A percentile compares a stretch with the other conserved stretches of the same genome.
Conservation (phyloP, 1,140 invertebrate genomes). For the Drosophila bocqueti region DNA sequence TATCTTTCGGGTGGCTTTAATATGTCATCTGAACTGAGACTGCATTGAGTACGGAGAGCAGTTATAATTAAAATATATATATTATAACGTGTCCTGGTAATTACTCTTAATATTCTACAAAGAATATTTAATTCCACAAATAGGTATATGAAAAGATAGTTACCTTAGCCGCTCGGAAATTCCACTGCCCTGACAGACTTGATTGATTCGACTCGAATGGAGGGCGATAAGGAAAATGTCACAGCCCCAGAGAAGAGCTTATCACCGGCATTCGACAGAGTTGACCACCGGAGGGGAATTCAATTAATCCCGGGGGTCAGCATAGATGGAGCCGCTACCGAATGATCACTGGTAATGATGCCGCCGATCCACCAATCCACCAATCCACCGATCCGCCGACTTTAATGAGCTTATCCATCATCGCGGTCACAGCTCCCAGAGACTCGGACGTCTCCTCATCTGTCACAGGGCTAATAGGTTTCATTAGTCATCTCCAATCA, state of each 20-base stretch:
- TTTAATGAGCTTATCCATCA: conserved; percentile 83
- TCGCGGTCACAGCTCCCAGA: conserved; percentile 46
- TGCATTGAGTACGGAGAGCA: not conserved
- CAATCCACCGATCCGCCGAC: conserved; percentile 12
- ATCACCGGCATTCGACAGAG: conserved; percentile 16
- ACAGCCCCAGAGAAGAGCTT: conserved; percentile 13
- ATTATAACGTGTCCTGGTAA: too few species aligned
- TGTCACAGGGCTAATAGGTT: conserved; percentile 81
- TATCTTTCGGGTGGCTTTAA: not conserved
- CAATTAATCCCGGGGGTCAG: conserved; percentile 66
- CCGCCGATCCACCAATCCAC: conserved; percentile 5
- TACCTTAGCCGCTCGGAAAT: not conserved
- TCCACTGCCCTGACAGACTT: conserved; percentile 9
- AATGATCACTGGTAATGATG: conserved; percentile 46
- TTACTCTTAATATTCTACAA: not conserved
- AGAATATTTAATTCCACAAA: not conserved
- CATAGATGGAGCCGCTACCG: conserved; percentile 49
- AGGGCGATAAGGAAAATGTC: conserved; percentile 68
- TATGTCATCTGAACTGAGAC: not conserved
- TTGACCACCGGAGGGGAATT: conserved; percentile 65
- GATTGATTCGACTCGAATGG: conserved; percentile 39
- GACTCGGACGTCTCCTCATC: conserved; percentile 48
- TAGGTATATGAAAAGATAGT: not conserved
- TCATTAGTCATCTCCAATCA: conserved; percentile 79
- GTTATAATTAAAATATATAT: not conserved